Evolutionary conservation across 2,797 vertebrate species (phyloP), one percentile per base, ranked within the genome.

Genomic region (Vireo griseus): DNA sequence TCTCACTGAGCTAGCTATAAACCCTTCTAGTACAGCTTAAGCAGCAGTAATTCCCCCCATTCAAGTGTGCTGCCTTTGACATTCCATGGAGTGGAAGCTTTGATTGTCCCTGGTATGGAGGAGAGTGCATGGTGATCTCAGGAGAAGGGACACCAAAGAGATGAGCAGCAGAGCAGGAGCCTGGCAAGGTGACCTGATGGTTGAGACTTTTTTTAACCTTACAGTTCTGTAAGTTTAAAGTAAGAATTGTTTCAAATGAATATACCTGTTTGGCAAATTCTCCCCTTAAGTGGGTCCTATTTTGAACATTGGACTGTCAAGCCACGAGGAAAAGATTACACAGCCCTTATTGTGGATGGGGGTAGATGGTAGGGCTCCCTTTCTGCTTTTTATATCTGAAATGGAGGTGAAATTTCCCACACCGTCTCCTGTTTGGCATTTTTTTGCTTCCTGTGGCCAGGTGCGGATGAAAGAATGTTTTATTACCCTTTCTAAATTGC

Each of bases 381-480:
- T 90, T 88, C 33, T 83, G 35, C 40, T 62, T 82, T 88, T 92
- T 77, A 15, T 37, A 75, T 88, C 74, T 88, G 29, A 80, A 86
- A 40, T 63, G 20, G n/a, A 67, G 33, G 58, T 31, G 29, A 79
- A 85, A 82, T 86, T 86, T 92, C 58, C 51, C 62, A 58, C n/a
- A 48, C n/a, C 0, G 0, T 50, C 39, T 88, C 57, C 45, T 73
- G 16, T 45, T 85, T 29, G 47, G 14, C 26, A 35, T 62, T 85
- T 84, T 84, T 78, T 95, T 86, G 7, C 50, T 90, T 94, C 33
- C 48, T 88, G 48, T 93, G 93, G 57, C 54, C 73, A 93, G 33
- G 13, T 84, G 67, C 3, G 0, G 71, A 50, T 82, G 65, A 87
- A 71, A 72, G 28, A 75, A 67, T 68, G 40, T 71, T 79, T 94